These are phyloP conservation scores for Apostichopus japonicus DNA, from an alignment of 35 echinoderm and acorn worm species.

Conservation along the genomic window DNA sequence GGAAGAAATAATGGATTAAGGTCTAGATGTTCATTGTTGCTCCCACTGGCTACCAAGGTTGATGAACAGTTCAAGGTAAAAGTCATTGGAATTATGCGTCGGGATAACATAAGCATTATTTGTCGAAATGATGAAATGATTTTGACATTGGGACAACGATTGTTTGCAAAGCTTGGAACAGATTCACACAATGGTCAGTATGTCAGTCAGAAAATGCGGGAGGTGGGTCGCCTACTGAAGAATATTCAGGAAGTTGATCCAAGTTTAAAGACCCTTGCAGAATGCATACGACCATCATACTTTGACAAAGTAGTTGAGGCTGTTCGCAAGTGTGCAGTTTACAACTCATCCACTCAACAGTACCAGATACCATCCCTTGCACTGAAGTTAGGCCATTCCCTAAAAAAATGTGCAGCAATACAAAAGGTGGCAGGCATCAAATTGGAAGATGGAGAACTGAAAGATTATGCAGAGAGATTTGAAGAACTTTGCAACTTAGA, in stretches of 20 bases:
- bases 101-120: conserved; percentile 50
- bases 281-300: conserved; percentile 28
- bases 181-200: conserved; percentile 44
- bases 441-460: neutral
- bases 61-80: conserved; percentile 21
- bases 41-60: conserved; percentile 41
- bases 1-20: conserved; percentile 39
- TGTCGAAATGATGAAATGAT: conserved; percentile 66
- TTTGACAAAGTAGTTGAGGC: conserved; percentile 37
- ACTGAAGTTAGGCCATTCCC: conserved; percentile 69
- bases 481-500: too few relatives aligned
- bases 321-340: conserved; percentile 1
- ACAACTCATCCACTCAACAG: conserved; percentile 42
- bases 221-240: conserved; percentile 50
- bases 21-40: conserved; percentile 47
- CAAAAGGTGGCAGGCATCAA: conserved; percentile 53
- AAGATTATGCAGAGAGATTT: neutral
- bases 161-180: conserved; percentile 39
- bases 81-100: conserved; percentile 50
- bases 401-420: conserved; percentile 65
- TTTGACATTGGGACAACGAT: conserved; percentile 38
- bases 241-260: neutral
- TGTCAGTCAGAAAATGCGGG: conserved; percentile 72
- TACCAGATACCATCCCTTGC: conserved; percentile 71
- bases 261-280: neutral